Percentiles rank a stretch among this genome's conserved stretches.
Evolutionary conservation across 2,888 invertebrate species (phyloP).

Genomic region (Polia nebulosa): DNA sequence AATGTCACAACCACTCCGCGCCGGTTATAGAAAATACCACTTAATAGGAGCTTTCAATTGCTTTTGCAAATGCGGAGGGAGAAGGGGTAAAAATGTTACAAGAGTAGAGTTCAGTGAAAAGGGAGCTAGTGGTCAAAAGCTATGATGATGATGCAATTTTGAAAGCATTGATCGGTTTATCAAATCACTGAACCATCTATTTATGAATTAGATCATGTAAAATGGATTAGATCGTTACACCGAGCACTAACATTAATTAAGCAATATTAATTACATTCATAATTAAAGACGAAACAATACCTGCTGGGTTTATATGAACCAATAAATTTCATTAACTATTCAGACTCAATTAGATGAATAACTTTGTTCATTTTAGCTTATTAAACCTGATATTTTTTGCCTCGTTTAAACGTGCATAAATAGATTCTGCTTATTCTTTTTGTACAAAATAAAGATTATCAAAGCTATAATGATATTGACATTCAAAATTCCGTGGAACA

Average conservation of each 20-base stretch:
- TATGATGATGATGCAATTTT: background rate
- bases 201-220: background rate
- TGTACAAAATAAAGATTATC: slow-evolving; percentile 29
- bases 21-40: slow-evolving; percentile 63
- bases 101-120: background rate
- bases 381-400: slow-evolving; percentile 2
- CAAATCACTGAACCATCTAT: too few relatives aligned
- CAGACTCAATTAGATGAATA: slow-evolving; percentile 13
- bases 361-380: background rate
- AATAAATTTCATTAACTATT: slow-evolving; percentile 40
- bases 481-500: slow-evolving; percentile 20
- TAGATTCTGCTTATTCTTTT: slow-evolving; percentile 4
- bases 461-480: slow-evolving; percentile 22
- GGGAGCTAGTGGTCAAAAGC: background rate
- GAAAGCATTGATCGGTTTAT: background rate
- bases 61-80: slow-evolving; percentile 44
- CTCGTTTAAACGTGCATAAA: background rate
- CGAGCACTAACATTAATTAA: slow-evolving; percentile 29
- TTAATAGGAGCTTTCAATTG: slow-evolving; percentile 56
- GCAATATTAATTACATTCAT: slow-evolving; percentile 44
- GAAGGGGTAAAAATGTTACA: slow-evolving; percentile 22
- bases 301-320: slow-evolving; percentile 7
- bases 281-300: slow-evolving; percentile 29
- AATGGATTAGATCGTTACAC: slow-evolving; percentile 19
- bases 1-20: slow-evolving; percentile 71